A percentile compares a stretch with the other conserved stretches of the same genome.
Evolutionary conservation across 1,140 invertebrate species (phyloP).

Genomic region (Papilio helenus): DNA sequence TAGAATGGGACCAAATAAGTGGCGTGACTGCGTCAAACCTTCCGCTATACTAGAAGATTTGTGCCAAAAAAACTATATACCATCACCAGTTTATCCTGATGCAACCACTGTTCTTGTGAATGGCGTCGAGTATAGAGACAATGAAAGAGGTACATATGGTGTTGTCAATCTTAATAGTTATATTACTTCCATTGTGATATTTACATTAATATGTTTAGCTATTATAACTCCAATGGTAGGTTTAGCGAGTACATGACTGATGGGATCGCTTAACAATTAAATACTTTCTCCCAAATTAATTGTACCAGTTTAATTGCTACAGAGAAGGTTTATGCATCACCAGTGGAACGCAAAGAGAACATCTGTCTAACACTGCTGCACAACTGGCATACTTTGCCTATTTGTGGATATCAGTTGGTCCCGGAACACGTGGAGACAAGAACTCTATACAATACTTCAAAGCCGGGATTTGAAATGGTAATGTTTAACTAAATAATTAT

Average conservation of each 20-base stretch:
- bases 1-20: slow-evolving; percentile 88
- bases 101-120: slow-evolving; percentile 57
- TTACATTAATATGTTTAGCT: too few relatives aligned
- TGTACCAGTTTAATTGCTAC: slow-evolving; percentile 34
- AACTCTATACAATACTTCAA: slow-evolving; percentile 88
- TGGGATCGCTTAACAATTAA: not conserved
- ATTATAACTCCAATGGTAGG: too few relatives aligned
- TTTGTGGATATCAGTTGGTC: slow-evolving; percentile 90
- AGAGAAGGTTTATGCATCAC: slow-evolving; percentile 47
- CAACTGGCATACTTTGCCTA: slow-evolving; percentile 67
- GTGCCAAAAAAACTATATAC: slow-evolving; percentile 87
- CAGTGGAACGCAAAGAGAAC: slow-evolving; percentile 61
- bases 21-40: slow-evolving; percentile 91
- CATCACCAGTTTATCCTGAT: slow-evolving; percentile 74
- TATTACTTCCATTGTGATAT: not conserved
- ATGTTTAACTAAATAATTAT: not conserved
- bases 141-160: slow-evolving; percentile 47
- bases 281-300: slow-evolving; percentile 1
- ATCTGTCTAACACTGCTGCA: slow-evolving; percentile 67
- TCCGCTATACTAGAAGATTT: slow-evolving; percentile 88
- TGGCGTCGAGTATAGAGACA: slow-evolving; percentile 65
- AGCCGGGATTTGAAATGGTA: slow-evolving; percentile 93
- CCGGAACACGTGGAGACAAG: slow-evolving; percentile 96
- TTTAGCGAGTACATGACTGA: not conserved
- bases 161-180: not conserved